Evolutionary conservation across 2,888 invertebrate species (phyloP), one percentile per base, ranked within the genome.

Genomic region (Tachina grossa): DNA sequence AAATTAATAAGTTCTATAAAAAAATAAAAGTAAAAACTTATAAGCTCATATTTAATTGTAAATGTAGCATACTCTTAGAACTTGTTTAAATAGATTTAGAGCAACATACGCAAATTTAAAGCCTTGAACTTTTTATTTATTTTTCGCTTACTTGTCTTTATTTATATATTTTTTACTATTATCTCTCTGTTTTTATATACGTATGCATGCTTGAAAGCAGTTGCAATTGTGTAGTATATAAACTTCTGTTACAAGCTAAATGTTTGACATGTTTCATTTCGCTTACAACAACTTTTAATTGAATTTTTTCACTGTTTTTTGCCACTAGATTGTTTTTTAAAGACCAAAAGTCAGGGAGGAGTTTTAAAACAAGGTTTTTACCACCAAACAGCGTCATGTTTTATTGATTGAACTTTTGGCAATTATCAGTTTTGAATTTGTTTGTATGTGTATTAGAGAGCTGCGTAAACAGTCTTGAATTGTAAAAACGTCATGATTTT

Each of bases 361-460:
- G 6, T 78, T 78, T 49, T 22, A n/a, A 51, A 69, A 61, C 69
- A 71, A 71, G 61, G 63, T 61, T 63, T 71, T 53, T 71, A 39
- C 61, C 69, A 63, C 53, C 45, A 14, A n/a, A 43, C 45, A 14
- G 43, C 82, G 55, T 76, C 83, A 72, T 85, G 77, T 81, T 81
- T 85, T 77, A 78, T 77, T 77, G 81, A 81, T 77, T 68, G 53
- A 66, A 77, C 57, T 77, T 84, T 77, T 53, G 74, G 55, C 81
- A 81, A 84, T 84, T 84, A 84, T 77, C 66, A 81, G 69, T 84
- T 81, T 81, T 72, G 66, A 41, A n/a, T n/a, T n/a, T n/a, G n/a
- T n/a, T n/a, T n/a, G n/a, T n/a, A n/a, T n/a, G n/a, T n/a, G n/a
- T n/a, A n/a, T n/a, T n/a, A n/a, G n/a, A n/a, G n/a, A n/a, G n/a